phyloP scores from a whole-genome alignment of 2,888 invertebrate genomes.

The Orchesellides sinensis region DNA sequence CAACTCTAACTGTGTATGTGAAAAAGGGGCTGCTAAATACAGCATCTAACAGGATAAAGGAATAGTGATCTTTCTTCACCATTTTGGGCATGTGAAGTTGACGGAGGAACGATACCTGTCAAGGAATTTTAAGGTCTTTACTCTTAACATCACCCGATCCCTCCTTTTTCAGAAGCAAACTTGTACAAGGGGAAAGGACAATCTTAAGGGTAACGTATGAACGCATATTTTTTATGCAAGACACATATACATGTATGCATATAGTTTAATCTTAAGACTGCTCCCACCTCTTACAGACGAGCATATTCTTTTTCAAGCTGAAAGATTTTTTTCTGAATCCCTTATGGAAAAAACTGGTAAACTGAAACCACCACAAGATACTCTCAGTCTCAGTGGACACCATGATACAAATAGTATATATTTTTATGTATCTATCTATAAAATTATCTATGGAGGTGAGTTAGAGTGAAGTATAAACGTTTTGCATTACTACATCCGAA shows the following conservation, averaged over 20 bases:
- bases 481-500: neutral
- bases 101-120: slow-evolving; percentile 5
- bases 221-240: neutral
- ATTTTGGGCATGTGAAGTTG: neutral
- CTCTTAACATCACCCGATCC: neutral
- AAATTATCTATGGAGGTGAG: no score
- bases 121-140: slow-evolving; percentile 25
- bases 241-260: neutral
- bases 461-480: slow-evolving; percentile 11
- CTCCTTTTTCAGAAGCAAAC: neutral
- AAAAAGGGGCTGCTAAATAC: no score
- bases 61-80: slow-evolving; percentile 19
- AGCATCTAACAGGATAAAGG: slow-evolving; percentile 16
- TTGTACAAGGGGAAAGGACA: neutral
- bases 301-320: neutral
- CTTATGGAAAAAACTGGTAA: slow-evolving; percentile 12
- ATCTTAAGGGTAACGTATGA: neutral
- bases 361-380: slow-evolving; percentile 47
- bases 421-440: no score
- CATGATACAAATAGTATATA: no score
- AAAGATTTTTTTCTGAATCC: neutral
- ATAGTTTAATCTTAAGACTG: neutral
- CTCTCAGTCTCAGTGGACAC: slow-evolving; percentile 41
- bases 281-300: neutral
- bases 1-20: no score